Percentiles rank a stretch among this genome's conserved stretches.
These are phyloP conservation scores for Brachionichthys hirsutus DNA, from an alignment of 2,113 vertebrate species.

Conservation along the genomic window DNA sequence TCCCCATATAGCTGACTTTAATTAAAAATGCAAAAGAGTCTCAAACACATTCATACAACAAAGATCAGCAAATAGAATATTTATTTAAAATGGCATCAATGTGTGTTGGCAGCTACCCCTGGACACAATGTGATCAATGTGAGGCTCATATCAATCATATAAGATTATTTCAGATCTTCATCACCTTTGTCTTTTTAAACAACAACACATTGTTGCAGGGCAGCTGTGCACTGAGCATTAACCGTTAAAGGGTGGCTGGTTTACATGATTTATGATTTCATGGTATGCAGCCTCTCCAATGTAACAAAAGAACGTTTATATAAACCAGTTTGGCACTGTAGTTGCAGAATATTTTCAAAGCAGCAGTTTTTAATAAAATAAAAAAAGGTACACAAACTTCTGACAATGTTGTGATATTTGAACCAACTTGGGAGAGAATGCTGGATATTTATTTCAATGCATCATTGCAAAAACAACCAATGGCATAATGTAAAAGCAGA, in stretches of 20 bases:
- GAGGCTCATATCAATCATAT: conserved; percentile 27
- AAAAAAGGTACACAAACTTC: conserved; percentile 51
- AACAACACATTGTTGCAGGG: conserved; percentile 49
- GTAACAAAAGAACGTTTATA: conserved; percentile 60
- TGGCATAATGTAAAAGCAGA: conserved; percentile 66
- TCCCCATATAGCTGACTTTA: conserved; percentile 39
- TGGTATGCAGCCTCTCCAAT: conserved; percentile 31
- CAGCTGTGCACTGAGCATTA: conserved; percentile 34
- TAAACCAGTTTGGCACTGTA: conserved; percentile 75
- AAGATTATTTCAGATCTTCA: conserved; percentile 56
- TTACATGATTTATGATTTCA: conserved; percentile 44
- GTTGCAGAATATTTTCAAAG: conserved; percentile 57
- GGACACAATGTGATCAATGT: conserved; percentile 29
- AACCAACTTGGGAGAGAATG: conserved; percentile 48
- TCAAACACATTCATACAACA: conserved; percentile 45
- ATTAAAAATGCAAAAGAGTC: conserved; percentile 19
- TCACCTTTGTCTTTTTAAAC: conserved; percentile 18
- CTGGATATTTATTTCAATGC: conserved; percentile 53
- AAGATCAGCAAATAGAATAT: conserved; percentile 54
- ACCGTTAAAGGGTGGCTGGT: conserved; percentile 58
- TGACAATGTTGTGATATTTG: conserved; percentile 59
- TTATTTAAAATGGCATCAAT: conserved; percentile 55
- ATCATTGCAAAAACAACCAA: conserved; percentile 67
- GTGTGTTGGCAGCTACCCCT: conserved; percentile 52
- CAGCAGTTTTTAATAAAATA: conserved; percentile 58